A percentile compares a stretch with the other conserved stretches of the same genome.
Conservation (phyloP, 2,113 vertebrate species). For the Rhineura floridana region DNA sequence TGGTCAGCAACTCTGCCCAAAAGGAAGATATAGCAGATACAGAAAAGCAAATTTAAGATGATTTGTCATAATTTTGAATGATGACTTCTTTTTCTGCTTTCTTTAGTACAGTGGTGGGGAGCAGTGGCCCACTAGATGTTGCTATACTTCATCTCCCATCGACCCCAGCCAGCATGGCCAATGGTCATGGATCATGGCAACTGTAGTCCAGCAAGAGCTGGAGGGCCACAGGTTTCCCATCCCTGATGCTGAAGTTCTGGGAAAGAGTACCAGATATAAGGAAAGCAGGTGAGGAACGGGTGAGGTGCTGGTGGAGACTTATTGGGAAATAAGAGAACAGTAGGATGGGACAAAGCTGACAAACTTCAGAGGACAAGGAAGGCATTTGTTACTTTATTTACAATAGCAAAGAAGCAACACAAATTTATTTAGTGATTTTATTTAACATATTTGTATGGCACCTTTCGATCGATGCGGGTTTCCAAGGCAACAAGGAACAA, state of each 20-base stretch:
- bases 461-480: background rate
- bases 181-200: background rate
- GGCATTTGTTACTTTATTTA: background rate
- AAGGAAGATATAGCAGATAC: background rate
- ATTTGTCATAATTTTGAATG: background rate
- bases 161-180: background rate
- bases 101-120: background rate
- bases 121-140: background rate
- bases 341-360: background rate
- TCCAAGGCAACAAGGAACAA: background rate
- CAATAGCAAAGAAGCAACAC: background rate
- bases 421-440: background rate
- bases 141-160: background rate
- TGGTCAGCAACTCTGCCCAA: background rate
- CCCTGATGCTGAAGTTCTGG: background rate
- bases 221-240: background rate
- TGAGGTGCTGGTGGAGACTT: too few species aligned
- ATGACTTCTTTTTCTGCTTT: background rate
- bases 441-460: background rate
- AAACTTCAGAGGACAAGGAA: background rate
- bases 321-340: background rate
- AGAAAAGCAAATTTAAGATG: background rate
- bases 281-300: too few species aligned
- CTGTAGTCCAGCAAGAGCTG: background rate
- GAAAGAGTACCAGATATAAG: background rate